A percentile compares a stretch with the other conserved stretches of the same genome.
Evolutionary conservation across 2,888 invertebrate species (phyloP).

Genomic region (Drosophila limbata): DNA sequence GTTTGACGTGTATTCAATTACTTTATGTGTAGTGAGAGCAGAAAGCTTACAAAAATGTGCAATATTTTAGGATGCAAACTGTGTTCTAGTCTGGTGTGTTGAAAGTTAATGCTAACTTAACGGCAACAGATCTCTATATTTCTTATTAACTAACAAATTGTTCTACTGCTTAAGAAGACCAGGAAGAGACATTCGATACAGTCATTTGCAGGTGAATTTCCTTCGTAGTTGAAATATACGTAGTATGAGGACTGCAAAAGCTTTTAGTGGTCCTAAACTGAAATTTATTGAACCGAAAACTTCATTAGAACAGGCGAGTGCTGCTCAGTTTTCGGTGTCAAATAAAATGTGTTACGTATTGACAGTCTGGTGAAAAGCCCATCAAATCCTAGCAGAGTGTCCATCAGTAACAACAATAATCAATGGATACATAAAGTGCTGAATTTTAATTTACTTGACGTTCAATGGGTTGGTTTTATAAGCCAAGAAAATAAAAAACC

Average conservation of each 20-base stretch:
- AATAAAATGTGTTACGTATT: slow-evolving; percentile 34
- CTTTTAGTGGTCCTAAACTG: slow-evolving; percentile 58
- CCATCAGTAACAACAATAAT: slow-evolving; percentile 51
- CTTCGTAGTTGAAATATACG: not conserved
- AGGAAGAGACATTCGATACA: not conserved
- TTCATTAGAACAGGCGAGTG: slow-evolving; percentile 30
- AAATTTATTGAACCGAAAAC: slow-evolving; percentile 52
- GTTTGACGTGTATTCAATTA: slow-evolving; percentile 41
- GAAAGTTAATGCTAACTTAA: not conserved
- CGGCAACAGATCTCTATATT: not conserved
- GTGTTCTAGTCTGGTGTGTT: not conserved
- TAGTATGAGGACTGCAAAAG: slow-evolving; percentile 21
- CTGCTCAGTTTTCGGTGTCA: slow-evolving; percentile 15
- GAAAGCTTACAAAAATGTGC: slow-evolving; percentile 4
- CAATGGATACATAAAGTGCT: not conserved
- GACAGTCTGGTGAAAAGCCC: slow-evolving; percentile 36
- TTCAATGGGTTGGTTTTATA: not conserved
- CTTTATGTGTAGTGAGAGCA: slow-evolving; percentile 11
- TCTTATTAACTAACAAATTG: not conserved
- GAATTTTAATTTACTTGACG: not conserved
- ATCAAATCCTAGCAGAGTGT: slow-evolving; percentile 55
- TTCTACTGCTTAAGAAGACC: too few relatives aligned
- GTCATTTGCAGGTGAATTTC: not conserved
- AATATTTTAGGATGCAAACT: slow-evolving; percentile 1
- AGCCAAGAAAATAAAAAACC: not conserved